phyloP scores from a whole-genome alignment of 1,140 invertebrate genomes.

The Aphaenogaster floridana region DNA sequence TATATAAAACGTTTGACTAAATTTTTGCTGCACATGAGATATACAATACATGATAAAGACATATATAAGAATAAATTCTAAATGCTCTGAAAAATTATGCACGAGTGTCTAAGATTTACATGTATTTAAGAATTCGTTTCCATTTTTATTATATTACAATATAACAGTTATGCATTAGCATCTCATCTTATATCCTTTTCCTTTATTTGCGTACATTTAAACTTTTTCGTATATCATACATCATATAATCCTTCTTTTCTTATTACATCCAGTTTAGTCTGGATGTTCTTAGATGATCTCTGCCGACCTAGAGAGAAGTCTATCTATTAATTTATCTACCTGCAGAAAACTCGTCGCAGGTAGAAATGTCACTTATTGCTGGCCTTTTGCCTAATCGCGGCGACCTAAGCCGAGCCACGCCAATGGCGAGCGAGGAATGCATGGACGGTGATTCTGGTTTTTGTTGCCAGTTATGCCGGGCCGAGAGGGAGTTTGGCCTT shows the following conservation, averaged over 20 bases:
- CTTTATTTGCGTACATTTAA: neutral
- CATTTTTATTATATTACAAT: neutral
- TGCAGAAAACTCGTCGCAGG: constrained; percentile 8
- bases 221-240: neutral
- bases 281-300: neutral
- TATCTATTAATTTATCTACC: constrained; percentile 22
- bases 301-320: neutral
- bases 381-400: constrained; percentile 28
- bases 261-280: neutral
- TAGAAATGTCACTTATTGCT: constrained; percentile 31
- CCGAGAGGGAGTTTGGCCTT: constrained; percentile 66
- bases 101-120: neutral
- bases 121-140: neutral
- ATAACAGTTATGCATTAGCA: neutral
- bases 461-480: constrained; percentile 80
- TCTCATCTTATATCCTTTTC: constrained; percentile 5
- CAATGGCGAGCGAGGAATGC: constrained; percentile 75
- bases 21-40: constrained; percentile 23
- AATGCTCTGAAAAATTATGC: neutral
- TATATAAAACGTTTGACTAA: constrained; percentile 26
- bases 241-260: neutral
- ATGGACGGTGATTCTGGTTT: constrained; percentile 78
- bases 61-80: neutral
- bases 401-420: constrained; percentile 57
- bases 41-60: neutral